Evolutionary conservation across 1,140 invertebrate species (phyloP).

Genomic region (Varroa destructor): DNA sequence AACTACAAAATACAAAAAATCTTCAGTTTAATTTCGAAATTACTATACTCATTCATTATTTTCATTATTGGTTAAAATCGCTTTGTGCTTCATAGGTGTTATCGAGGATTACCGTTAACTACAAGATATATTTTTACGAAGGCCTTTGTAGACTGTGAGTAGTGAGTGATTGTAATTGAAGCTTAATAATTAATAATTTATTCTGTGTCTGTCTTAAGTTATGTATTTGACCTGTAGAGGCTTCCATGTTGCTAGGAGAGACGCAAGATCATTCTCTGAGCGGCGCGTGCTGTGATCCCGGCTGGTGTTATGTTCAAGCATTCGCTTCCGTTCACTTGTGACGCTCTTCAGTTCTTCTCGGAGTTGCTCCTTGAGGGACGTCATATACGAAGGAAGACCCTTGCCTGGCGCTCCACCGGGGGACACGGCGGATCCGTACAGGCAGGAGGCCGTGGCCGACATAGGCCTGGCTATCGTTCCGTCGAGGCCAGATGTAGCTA

Average conservation of each 20-base stretch:
- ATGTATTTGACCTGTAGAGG: slow-evolving; percentile 34
- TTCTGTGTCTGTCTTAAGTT: slow-evolving; percentile 37
- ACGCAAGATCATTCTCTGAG: slow-evolving; percentile 32
- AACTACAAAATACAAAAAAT: too few species aligned
- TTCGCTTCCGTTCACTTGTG: slow-evolving; percentile 40
- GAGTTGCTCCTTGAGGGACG: slow-evolving; percentile 46
- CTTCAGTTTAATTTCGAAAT: too few species aligned
- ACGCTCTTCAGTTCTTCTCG: slow-evolving; percentile 46
- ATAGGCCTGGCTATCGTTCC: slow-evolving; percentile 28
- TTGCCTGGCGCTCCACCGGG: slow-evolving; percentile 33
- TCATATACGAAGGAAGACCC: slow-evolving; percentile 45
- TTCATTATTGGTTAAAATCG: too few species aligned
- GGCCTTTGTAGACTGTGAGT: too few species aligned
- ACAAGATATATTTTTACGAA: too few species aligned
- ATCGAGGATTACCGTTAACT: too few species aligned
- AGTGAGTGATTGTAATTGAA: neutral
- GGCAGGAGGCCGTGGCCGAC: slow-evolving; percentile 28
- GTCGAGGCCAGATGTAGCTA: slow-evolving; percentile 25
- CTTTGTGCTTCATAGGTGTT: too few species aligned
- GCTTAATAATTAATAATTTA: neutral
- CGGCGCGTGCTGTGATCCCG: slow-evolving; percentile 36
- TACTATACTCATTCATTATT: too few species aligned
- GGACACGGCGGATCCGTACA: slow-evolving; percentile 28
- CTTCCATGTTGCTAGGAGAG: slow-evolving; percentile 29
- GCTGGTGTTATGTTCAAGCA: slow-evolving; percentile 41